Evolutionary conservation across 2,797 vertebrate genomes (phyloP).

Genomic region (Picus viridis): DNA sequence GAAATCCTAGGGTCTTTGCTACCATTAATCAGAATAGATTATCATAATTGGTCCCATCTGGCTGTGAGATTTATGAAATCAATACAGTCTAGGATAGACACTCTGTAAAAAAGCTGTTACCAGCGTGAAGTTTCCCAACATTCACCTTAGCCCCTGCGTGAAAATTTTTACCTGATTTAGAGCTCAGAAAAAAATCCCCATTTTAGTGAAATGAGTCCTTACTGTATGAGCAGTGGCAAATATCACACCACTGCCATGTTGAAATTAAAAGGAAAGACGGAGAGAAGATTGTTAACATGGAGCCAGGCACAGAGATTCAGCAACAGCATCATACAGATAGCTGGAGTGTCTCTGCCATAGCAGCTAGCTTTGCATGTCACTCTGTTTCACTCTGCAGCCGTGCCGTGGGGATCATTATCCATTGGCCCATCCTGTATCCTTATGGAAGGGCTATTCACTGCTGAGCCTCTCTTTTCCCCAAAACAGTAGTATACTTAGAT

Average conservation of each 20-base stretch:
- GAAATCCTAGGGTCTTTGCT: neutral
- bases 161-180: constrained; percentile 25
- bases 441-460: neutral
- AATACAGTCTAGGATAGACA: neutral
- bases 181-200: constrained; percentile 1
- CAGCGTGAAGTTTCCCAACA: neutral
- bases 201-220: neutral
- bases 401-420: rapidly evolving
- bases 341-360: neutral
- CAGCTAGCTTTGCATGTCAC: neutral
- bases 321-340: neutral
- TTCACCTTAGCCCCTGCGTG: neutral
- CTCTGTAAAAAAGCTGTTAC: neutral
- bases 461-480: neutral
- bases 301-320: neutral
- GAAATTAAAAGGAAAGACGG: neutral
- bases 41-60: constrained; percentile 18
- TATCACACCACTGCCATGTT: rapidly evolving
- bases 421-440: neutral
- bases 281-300: neutral
- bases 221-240: neutral
- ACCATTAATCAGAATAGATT: neutral
- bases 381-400: neutral
- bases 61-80: constrained; percentile 15
- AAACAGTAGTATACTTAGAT: neutral